phyloP scores from a whole-genome alignment of 2,888 invertebrate genomes.

The Allophyes oxyacanthae region DNA sequence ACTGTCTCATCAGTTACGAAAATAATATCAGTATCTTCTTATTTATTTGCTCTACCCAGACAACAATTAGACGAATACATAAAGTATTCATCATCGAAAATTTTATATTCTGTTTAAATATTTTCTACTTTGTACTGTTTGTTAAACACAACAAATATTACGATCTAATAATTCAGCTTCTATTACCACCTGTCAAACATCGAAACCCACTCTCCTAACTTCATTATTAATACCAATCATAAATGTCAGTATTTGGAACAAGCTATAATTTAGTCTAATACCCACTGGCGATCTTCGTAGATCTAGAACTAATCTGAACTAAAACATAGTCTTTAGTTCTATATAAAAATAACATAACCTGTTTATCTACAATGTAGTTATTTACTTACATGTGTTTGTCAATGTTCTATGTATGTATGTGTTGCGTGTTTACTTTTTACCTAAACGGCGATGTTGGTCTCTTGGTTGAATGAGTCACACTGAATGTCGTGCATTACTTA shows the following conservation, averaged over 20 bases:
- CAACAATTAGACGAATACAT: too few species aligned
- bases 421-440: conserved; percentile 46
- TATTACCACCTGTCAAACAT: conserved; percentile 29
- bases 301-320: conserved; percentile 34
- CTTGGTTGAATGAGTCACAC: conserved; percentile 39
- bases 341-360: conserved; percentile 27
- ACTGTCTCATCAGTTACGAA: background rate
- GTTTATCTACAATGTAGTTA: conserved; percentile 27
- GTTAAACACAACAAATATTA: conserved; percentile 19
- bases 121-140: conserved; percentile 4
- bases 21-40: background rate
- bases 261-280: conserved; percentile 46
- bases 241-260: conserved; percentile 46
- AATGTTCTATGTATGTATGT: conserved; percentile 20
- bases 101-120: conserved; percentile 9
- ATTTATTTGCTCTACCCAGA: too few species aligned
- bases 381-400: conserved; percentile 12
- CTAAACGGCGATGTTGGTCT: conserved; percentile 47
- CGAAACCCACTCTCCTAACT: conserved; percentile 24
- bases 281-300: conserved; percentile 34
- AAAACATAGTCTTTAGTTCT: conserved; percentile 16
- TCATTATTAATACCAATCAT: conserved; percentile 34
- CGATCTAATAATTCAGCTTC: conserved; percentile 20
- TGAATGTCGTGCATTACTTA: conserved; percentile 17
- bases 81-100: too few species aligned